A percentile compares a stretch with the other conserved stretches of the same genome.
phyloP scores from a whole-genome alignment of 2,797 vertebrate genomes.

The Spinus olivaceus region DNA sequence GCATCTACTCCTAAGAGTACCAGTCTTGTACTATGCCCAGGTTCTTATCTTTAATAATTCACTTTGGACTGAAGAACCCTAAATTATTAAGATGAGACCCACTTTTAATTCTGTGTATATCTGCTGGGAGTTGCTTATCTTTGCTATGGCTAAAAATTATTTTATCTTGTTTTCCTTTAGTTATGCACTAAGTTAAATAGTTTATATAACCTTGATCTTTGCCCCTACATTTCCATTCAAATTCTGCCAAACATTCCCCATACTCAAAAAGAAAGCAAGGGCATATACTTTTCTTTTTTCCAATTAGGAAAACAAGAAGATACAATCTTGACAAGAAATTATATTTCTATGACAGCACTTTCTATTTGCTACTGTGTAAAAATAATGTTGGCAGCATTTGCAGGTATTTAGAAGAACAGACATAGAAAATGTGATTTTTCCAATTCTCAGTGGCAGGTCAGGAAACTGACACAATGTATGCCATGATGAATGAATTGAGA shows the following conservation, averaged over 20 bases:
- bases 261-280: neutral
- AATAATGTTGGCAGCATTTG: accelerated
- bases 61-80: neutral
- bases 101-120: neutral
- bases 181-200: neutral
- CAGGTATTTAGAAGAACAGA: neutral
- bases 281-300: too few relatives aligned
- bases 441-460: neutral
- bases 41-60: conserved; percentile 1
- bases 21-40: neutral
- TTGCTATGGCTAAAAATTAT: neutral
- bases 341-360: neutral
- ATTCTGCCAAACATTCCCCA: neutral
- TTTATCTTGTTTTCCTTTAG: neutral
- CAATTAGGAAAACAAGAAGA: neutral
- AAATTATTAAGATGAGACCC: neutral
- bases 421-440: accelerated
- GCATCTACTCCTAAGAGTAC: neutral
- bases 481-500: neutral
- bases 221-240: neutral
- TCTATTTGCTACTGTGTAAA: neutral
- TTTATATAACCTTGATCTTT: neutral
- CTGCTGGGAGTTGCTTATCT: neutral
- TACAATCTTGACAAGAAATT: neutral
- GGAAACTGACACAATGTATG: neutral